These are phyloP conservation scores for Drosophila quadrilineata DNA, from an alignment of 1,140 invertebrate genomes.

Conservation along the genomic window DNA sequence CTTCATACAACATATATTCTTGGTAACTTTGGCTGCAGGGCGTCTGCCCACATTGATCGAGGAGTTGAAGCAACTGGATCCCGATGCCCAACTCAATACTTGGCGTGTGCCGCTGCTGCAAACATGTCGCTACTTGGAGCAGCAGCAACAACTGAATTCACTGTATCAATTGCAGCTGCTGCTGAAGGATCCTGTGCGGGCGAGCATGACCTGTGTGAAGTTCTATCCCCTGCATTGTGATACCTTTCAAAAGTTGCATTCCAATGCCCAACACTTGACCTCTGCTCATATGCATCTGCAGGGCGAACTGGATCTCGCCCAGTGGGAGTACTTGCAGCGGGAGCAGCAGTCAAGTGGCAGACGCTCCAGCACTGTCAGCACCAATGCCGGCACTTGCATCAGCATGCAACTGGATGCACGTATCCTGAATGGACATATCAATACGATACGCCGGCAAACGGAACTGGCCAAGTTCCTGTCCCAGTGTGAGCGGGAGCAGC, in stretches of 20 bases:
- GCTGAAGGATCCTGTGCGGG: conserved; percentile 86
- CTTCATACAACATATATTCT: conserved; percentile 87
- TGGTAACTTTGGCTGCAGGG: conserved; percentile 85
- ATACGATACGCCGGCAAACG: conserved; percentile 86
- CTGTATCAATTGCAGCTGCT: conserved; percentile 87
- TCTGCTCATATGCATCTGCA: conserved; percentile 86
- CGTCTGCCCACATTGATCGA: conserved; percentile 84
- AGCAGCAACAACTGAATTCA: conserved; percentile 84
- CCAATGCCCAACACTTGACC: conserved; percentile 83
- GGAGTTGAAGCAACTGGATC: conserved; percentile 82
- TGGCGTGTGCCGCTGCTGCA: conserved; percentile 87
- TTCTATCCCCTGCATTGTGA: conserved; percentile 85
- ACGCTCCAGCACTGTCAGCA: conserved; percentile 42
- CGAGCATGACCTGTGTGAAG: conserved; percentile 88
- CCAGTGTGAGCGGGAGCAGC: conserved; percentile 83
- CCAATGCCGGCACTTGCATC: conserved; percentile 66
- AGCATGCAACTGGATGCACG: conserved; percentile 86
- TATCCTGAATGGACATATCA: conserved; percentile 87
- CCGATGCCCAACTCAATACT: conserved; percentile 84
- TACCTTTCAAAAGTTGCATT: conserved; percentile 83
- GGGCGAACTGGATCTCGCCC: conserved; percentile 65
- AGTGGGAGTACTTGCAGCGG: conserved; percentile 74
- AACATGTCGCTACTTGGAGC: conserved; percentile 86
- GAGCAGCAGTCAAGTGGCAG: conserved; percentile 50
- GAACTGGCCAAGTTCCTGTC: conserved; percentile 87